These are phyloP conservation scores for Aphidius ervi DNA, from an alignment of 1,140 invertebrate species.

Conservation along the genomic window DNA sequence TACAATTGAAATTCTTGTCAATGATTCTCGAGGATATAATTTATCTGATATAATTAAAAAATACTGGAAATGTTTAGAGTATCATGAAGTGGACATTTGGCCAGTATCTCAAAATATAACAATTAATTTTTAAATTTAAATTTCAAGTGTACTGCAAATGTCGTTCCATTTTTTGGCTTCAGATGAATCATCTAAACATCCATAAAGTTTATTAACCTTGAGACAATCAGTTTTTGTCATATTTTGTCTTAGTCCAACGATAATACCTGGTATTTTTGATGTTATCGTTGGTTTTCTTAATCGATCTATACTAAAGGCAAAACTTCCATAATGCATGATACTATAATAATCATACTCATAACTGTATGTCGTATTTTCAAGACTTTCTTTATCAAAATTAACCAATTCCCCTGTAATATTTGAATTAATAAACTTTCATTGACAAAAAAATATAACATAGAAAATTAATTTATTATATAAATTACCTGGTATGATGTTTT, in stretches of 20 bases:
- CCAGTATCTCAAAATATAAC: too few relatives aligned
- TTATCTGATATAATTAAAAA: slow-evolving; percentile 17
- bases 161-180: slow-evolving; percentile 59
- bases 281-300: slow-evolving; percentile 62
- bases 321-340: slow-evolving; percentile 69
- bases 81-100: slow-evolving; percentile 18
- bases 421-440: slow-evolving; percentile 5
- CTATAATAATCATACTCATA: slow-evolving; percentile 70
- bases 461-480: not conserved
- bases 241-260: slow-evolving; percentile 58
- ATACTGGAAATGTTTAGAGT: slow-evolving; percentile 11
- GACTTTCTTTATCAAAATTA: slow-evolving; percentile 61
- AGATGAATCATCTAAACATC: slow-evolving; percentile 57
- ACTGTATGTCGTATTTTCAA: slow-evolving; percentile 59
- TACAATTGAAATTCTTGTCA: slow-evolving; percentile 12
- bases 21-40: slow-evolving; percentile 19
- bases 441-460: too few relatives aligned
- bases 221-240: slow-evolving; percentile 66
- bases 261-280: slow-evolving; percentile 51
- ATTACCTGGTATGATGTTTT: slow-evolving; percentile 58
- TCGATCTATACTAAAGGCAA: slow-evolving; percentile 37
- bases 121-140: slow-evolving; percentile 38
- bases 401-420: slow-evolving; percentile 53
- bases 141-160: slow-evolving; percentile 60
- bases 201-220: slow-evolving; percentile 68